Percentiles rank a stretch among this genome's conserved stretches.
Evolutionary conservation across 2,797 vertebrate species (phyloP).

Genomic region (Paguma larvata): DNA sequence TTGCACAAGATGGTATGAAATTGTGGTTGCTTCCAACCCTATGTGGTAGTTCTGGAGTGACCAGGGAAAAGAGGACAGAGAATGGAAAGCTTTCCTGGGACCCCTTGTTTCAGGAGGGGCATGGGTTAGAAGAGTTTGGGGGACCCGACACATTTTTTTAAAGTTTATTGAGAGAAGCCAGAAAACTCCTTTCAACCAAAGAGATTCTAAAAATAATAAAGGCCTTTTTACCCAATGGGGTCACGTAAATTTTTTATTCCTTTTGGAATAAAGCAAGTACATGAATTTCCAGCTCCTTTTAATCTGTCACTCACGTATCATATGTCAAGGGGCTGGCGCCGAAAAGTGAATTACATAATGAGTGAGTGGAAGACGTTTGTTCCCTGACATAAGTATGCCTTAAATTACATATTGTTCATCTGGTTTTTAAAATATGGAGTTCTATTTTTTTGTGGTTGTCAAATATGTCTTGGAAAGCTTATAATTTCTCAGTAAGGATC

Average conservation of each 20-base stretch:
- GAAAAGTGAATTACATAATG: slow-evolving; percentile 22
- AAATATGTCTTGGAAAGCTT: slow-evolving; percentile 49
- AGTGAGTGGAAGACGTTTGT: slow-evolving; percentile 38
- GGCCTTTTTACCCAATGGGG: slow-evolving; percentile 51
- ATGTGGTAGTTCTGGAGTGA: not conserved
- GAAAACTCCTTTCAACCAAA: slow-evolving; percentile 42
- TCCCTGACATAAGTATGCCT: slow-evolving; percentile 47
- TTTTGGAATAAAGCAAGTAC: slow-evolving; percentile 61
- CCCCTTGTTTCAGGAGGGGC: not conserved
- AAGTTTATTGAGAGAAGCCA: slow-evolving; percentile 53
- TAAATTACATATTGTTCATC: slow-evolving; percentile 62
- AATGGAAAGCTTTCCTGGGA: not conserved
- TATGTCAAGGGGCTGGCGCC: not conserved
- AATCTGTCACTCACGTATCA: slow-evolving; percentile 39
- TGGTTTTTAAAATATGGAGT: slow-evolving; percentile 60
- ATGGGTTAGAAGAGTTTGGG: slow-evolving; percentile 6
- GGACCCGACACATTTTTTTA: not conserved
- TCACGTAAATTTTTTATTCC: slow-evolving; percentile 57
- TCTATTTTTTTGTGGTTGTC: slow-evolving; percentile 62
- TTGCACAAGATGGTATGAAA: not conserved
- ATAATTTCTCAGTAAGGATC: slow-evolving; percentile 49
- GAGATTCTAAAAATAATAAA: slow-evolving; percentile 54
- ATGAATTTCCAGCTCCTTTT: slow-evolving; percentile 33
- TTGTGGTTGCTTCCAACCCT: not conserved
- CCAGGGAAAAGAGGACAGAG: no score